A percentile compares a stretch with the other conserved stretches of the same genome.
Conservation (phyloP, 2,888 invertebrate genomes). For the Elmis aenea region DNA sequence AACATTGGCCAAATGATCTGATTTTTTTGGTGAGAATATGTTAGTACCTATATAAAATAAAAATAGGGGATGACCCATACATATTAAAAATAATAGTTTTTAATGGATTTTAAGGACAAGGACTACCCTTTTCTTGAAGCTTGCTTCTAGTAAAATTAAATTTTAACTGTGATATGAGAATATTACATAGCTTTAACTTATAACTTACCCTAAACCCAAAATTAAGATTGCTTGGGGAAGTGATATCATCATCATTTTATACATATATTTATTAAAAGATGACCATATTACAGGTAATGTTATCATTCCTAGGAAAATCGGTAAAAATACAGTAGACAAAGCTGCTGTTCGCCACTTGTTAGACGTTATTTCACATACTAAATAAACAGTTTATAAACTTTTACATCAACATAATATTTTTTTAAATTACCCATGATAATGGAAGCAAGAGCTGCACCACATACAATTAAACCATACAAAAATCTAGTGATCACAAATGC, state of each 20-base stretch:
- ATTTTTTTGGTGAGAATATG: too few species aligned
- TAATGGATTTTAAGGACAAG: too few species aligned
- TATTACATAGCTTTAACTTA: too few species aligned
- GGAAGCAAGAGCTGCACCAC: slow-evolving; percentile 2
- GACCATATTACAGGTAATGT: slow-evolving; percentile 23
- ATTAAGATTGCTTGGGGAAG: slow-evolving; percentile 2
- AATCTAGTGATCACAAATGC: not conserved
- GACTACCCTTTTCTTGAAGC: too few species aligned
- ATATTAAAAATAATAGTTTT: too few species aligned
- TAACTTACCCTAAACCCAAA: slow-evolving; percentile 2
- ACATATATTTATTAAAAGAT: slow-evolving; percentile 42
- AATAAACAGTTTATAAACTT: slow-evolving; percentile 6
- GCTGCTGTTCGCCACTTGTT: slow-evolving; percentile 46
- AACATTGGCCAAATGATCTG: too few species aligned
- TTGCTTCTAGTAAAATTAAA: too few species aligned
- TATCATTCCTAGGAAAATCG: slow-evolving; percentile 1
- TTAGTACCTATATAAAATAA: too few species aligned
- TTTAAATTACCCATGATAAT: not conserved
- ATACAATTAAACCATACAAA: slow-evolving; percentile 3
- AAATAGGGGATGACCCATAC: too few species aligned
- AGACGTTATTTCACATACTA: slow-evolving; percentile 49
- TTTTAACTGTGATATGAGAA: too few species aligned
- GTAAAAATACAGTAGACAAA: slow-evolving; percentile 17
- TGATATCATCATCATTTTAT: slow-evolving; percentile 29
- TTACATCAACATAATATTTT: not conserved